These are phyloP conservation scores for Urophycis tenuis DNA, from an alignment of 2,797 vertebrate genomes.

Conservation along the genomic window DNA sequence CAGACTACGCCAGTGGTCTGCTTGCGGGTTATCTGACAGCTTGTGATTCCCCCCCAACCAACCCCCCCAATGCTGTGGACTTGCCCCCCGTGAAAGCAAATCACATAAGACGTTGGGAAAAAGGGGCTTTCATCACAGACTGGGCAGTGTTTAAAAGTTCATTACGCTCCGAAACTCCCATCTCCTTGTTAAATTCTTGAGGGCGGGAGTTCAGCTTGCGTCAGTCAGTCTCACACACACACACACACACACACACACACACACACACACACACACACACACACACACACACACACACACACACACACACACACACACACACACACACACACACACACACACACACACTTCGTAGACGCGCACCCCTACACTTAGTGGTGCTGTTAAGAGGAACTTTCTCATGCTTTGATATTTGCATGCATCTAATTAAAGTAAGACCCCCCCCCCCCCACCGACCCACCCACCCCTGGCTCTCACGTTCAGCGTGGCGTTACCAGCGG, in stretches of 20 bases:
- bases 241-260: too few species aligned
- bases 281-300: too few species aligned
- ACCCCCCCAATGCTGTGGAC: background rate
- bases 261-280: too few species aligned
- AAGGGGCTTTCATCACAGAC: background rate
- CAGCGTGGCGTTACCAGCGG: conserved; percentile 36
- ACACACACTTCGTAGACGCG: conserved; percentile 34
- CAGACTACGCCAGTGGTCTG: conserved; percentile 67
- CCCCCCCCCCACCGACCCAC: conserved; percentile 53
- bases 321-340: too few species aligned
- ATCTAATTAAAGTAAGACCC: conserved; percentile 60
- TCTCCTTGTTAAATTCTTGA: conserved; percentile 49
- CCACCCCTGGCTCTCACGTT: conserved; percentile 26
- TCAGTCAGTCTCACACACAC: too few species aligned
- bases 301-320: conserved; percentile 24
- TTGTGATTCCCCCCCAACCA: background rate
- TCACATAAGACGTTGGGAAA: background rate
- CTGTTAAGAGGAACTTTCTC: conserved; percentile 67
- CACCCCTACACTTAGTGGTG: conserved; percentile 65
- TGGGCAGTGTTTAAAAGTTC: background rate
- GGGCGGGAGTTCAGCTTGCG: conserved; percentile 50
- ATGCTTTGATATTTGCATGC: conserved; percentile 68
- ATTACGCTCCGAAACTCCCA: background rate
- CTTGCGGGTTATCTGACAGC: conserved; percentile 54
- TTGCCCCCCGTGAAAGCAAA: background rate